These are phyloP conservation scores for Beris morrisii DNA, from an alignment of 2,888 invertebrate genomes.

Conservation along the genomic window DNA sequence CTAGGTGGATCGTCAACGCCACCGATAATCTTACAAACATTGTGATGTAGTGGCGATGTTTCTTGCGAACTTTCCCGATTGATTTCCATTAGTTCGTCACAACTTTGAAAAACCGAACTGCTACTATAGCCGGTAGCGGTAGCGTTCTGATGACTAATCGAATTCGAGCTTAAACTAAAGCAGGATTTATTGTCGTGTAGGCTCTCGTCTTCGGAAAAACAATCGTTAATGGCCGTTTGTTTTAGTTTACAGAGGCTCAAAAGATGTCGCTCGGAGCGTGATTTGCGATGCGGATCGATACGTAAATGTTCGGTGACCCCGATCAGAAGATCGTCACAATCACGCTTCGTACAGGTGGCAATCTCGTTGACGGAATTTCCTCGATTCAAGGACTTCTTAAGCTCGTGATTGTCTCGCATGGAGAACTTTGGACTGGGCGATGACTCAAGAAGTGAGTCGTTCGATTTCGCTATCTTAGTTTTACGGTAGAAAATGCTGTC, in stretches of 20 bases:
- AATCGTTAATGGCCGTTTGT: slow-evolving; percentile 54
- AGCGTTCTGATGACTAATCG: slow-evolving; percentile 33
- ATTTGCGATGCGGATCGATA: slow-evolving; percentile 36
- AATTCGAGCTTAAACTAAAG: slow-evolving; percentile 13
- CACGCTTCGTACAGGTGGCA: slow-evolving; percentile 33
- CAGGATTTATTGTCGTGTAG: slow-evolving; percentile 48
- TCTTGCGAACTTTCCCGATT: slow-evolving; percentile 48
- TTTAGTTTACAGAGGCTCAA: slow-evolving; percentile 51
- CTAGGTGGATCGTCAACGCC: slow-evolving; percentile 38
- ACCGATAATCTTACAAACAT: slow-evolving; percentile 46
- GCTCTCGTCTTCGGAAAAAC: slow-evolving; percentile 50
- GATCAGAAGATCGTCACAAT: slow-evolving; percentile 28
- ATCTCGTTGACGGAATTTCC: slow-evolving; percentile 48
- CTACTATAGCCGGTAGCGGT: slow-evolving; percentile 12
- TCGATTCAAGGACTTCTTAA: slow-evolving; percentile 47
- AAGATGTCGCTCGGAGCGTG: slow-evolving; percentile 49
- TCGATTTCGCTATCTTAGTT: slow-evolving; percentile 55
- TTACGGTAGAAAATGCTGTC: slow-evolving; percentile 56
- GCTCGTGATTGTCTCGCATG: slow-evolving; percentile 50
- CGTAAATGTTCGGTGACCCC: slow-evolving; percentile 30
- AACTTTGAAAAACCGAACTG: slow-evolving; percentile 23
- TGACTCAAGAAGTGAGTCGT: slow-evolving; percentile 54
- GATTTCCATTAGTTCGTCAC: slow-evolving; percentile 33
- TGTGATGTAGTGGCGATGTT: slow-evolving; percentile 48
- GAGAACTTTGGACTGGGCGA: slow-evolving; percentile 50